Evolutionary conservation across 92 coral and sea anemone genomes (phyloP).

Genomic region (Isaurus tuberculatus): DNA sequence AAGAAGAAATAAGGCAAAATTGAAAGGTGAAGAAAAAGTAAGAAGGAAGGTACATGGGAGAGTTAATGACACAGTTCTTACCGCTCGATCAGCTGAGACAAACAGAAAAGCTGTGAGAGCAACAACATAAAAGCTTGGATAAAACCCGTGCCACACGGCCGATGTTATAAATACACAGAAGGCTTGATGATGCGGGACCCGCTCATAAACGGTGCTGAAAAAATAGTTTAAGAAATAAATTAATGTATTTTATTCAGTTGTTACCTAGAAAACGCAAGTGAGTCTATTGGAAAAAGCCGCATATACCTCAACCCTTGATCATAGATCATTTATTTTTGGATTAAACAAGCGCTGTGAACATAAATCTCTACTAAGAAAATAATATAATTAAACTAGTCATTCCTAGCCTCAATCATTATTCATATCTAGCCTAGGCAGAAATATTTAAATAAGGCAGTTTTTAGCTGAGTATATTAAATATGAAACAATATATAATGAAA

Average conservation of each 20-base stretch:
- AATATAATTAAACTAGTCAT: neutral
- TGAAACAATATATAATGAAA: no score
- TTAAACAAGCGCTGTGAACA: no score
- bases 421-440: neutral
- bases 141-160: conserved; percentile 34
- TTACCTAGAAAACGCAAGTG: no score
- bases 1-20: neutral
- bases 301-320: no score
- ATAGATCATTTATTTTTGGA: no score
- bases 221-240: no score
- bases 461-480: no score
- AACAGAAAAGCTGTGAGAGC: conserved; percentile 4
- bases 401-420: neutral
- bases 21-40: neutral
- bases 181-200: conserved; percentile 13
- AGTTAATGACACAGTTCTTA: neutral
- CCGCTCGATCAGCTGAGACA: conserved; percentile 30
- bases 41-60: no score
- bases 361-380: no score
- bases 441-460: neutral
- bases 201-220: conserved; percentile 23
- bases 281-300: no score
- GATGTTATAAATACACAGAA: conserved; percentile 29
- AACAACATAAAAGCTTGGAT: conserved; percentile 11
- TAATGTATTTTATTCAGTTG: no score